Evolutionary conservation across 2,113 vertebrate genomes (phyloP).

Genomic region (Engraulis encrasicolus): DNA sequence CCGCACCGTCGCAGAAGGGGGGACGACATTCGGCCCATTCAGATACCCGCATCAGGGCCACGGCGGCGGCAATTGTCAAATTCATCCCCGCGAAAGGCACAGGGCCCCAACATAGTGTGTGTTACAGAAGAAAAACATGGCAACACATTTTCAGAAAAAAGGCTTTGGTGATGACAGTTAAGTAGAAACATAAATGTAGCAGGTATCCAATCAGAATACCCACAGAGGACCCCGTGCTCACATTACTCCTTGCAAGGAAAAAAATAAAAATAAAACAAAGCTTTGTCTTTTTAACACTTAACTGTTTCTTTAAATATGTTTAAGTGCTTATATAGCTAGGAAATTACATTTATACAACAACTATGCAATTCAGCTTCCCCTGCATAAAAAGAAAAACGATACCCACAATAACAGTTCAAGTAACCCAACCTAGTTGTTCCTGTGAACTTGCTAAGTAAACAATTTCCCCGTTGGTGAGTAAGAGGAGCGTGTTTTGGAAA

Average conservation of each 20-base stretch:
- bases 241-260: conserved; percentile 1
- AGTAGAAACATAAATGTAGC: conserved; percentile 6
- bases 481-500: conserved; percentile 31
- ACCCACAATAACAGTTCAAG: background rate
- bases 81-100: conserved; percentile 91
- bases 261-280: too few relatives aligned
- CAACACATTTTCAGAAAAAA: conserved; percentile 93
- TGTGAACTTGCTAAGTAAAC: conserved; percentile 2
- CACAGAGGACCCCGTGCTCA: background rate
- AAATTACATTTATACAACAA: background rate
- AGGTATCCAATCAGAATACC: conserved; percentile 18
- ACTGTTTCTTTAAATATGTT: conserved; percentile 48
- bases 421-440: background rate
- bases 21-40: conserved; percentile 73
- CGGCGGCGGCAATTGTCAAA: conserved; percentile 92
- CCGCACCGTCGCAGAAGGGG: conserved; percentile 15
- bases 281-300: background rate
- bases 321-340: background rate
- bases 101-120: conserved; percentile 86
- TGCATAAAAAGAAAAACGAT: background rate
- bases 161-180: conserved; percentile 61
- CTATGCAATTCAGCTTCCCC: background rate
- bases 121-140: conserved; percentile 93
- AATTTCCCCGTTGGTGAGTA: background rate
- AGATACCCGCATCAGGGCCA: conserved; percentile 77